Evolutionary conservation across 1,140 invertebrate species (phyloP).

Genomic region (Drosophila dunni): DNA sequence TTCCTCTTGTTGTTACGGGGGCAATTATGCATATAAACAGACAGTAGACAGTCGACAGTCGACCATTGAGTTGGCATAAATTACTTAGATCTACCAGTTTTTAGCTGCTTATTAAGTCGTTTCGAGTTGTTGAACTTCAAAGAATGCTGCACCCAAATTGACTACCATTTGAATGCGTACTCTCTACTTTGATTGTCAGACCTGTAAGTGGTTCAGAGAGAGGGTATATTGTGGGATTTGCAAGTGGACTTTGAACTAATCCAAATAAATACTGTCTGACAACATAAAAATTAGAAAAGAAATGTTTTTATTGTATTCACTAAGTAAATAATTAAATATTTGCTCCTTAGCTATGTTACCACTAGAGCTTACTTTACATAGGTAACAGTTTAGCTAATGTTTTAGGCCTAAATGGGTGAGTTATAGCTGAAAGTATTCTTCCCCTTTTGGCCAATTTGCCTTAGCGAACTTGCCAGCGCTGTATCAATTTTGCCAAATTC

Average conservation of each 20-base stretch:
- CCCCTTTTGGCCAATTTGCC: slow-evolving; percentile 42
- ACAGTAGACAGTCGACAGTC: slow-evolving; percentile 6
- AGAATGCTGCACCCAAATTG: slow-evolving; percentile 57
- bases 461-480: slow-evolving; percentile 38
- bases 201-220: not conserved
- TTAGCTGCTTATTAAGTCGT: slow-evolving; percentile 75
- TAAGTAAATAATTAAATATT: no score
- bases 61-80: slow-evolving; percentile 47
- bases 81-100: slow-evolving; percentile 49
- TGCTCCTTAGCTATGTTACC: no score
- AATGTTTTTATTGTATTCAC: no score
- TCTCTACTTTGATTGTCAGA: not conserved
- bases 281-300: no score
- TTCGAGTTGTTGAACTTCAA: slow-evolving; percentile 58
- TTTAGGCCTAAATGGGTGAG: no score
- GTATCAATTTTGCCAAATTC: slow-evolving; percentile 18
- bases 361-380: no score
- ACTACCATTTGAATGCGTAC: not conserved
- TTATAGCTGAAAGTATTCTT: no score
- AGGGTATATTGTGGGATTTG: not conserved
- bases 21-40: slow-evolving; percentile 59
- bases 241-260: no score
- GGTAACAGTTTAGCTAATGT: no score
- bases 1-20: slow-evolving; percentile 33
- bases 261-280: no score